Conservation (phyloP, 2,888 invertebrate species). For the Itoplectis maculator region DNA sequence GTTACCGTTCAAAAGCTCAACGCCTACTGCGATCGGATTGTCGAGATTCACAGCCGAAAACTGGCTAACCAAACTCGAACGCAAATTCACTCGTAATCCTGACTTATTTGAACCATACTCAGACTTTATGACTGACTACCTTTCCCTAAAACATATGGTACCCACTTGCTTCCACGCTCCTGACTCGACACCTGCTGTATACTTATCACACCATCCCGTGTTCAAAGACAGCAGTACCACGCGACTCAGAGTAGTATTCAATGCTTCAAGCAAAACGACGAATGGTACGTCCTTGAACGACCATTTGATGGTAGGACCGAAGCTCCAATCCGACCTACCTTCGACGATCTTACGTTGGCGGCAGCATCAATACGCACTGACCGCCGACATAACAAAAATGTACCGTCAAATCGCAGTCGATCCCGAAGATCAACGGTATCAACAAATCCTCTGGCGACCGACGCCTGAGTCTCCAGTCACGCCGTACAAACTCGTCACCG, state of each 20-base stretch:
- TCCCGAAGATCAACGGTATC: slow-evolving; percentile 62
- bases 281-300: slow-evolving; percentile 58
- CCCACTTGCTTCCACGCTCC: not conserved
- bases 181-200: not conserved
- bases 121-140: slow-evolving; percentile 63
- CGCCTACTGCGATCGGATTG: slow-evolving; percentile 68
- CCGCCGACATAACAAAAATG: slow-evolving; percentile 51
- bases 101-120: slow-evolving; percentile 51
- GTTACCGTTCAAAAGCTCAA: slow-evolving; percentile 69
- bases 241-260: slow-evolving; percentile 60
- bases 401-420: slow-evolving; percentile 42
- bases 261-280: slow-evolving; percentile 59
- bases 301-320: slow-evolving; percentile 51
- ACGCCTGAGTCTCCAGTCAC: slow-evolving; percentile 21
- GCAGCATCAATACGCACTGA: slow-evolving; percentile 35
- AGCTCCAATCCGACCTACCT: slow-evolving; percentile 21
- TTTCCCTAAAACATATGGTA: slow-evolving; percentile 59
- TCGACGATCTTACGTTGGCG: slow-evolving; percentile 42
- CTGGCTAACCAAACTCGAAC: slow-evolving; percentile 63
- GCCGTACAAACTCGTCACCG: slow-evolving; percentile 62
- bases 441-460: slow-evolving; percentile 73
- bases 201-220: slow-evolving; percentile 39
- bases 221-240: slow-evolving; percentile 39
- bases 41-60: slow-evolving; percentile 70
- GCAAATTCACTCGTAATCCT: slow-evolving; percentile 38